Percentiles rank a stretch among this genome's conserved stretches.
Conservation (phyloP, 2,888 invertebrate genomes). For the Slavum lentiscoides region DNA sequence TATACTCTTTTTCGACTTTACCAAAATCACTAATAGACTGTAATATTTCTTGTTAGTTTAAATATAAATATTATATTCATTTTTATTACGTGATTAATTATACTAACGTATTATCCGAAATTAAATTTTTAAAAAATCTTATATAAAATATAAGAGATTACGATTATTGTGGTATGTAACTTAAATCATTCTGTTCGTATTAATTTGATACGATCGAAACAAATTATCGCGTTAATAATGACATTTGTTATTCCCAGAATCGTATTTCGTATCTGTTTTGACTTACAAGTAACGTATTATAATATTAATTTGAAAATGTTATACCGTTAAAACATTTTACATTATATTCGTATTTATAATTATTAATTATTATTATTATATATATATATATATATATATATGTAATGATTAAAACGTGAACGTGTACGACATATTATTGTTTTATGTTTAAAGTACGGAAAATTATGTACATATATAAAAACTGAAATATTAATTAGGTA, state of each 20-base stretch:
- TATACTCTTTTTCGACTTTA: conserved; percentile 3
- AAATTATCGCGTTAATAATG: neutral
- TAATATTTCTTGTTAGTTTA: conserved; percentile 7
- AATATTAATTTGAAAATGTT: neutral
- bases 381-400: neutral
- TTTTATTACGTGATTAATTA: conserved; percentile 14
- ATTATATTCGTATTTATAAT: conserved; percentile 26
- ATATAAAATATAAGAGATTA: neutral
- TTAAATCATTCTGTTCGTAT: neutral
- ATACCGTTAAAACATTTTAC: neutral
- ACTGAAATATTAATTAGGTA: neutral
- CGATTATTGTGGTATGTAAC: neutral
- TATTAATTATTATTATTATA: conserved; percentile 13
- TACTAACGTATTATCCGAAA: neutral
- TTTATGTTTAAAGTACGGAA: conserved; percentile 16
- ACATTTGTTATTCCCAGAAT: neutral
- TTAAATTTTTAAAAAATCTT: conserved; percentile 1
- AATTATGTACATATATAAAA: neutral
- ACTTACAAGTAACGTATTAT: neutral
- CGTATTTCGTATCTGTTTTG: neutral
- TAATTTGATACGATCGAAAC: neutral
- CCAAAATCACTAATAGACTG: conserved; percentile 15
- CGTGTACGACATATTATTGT: neutral
- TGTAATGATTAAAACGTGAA: conserved; percentile 8
- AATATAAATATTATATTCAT: conserved; percentile 1